Evolutionary conservation across 1,140 invertebrate genomes (phyloP).

Genomic region (Ericerus pela): DNA sequence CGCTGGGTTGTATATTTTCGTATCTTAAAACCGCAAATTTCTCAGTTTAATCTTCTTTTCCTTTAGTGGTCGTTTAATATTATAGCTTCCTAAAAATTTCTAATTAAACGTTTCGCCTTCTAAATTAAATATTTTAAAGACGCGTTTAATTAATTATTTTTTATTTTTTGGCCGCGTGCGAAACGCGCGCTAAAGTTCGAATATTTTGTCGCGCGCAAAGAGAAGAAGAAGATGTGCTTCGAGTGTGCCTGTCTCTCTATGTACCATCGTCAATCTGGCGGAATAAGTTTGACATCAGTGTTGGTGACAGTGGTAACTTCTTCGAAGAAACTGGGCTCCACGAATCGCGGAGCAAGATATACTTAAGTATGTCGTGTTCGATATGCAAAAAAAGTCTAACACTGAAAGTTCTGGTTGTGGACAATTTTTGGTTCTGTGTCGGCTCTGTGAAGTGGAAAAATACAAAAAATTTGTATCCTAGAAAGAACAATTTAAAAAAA

Average conservation of each 20-base stretch:
- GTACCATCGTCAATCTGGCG: no score
- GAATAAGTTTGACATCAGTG: not conserved
- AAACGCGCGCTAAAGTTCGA: not conserved
- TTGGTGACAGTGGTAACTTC: not conserved
- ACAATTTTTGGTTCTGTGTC: no score
- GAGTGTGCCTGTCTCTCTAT: no score
- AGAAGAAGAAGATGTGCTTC: no score
- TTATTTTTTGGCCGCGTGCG: not conserved
- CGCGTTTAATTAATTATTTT: conserved; percentile 11
- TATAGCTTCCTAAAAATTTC: conserved; percentile 12
- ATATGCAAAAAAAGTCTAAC: no score
- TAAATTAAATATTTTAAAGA: conserved; percentile 12
- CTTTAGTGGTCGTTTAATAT: conserved; percentile 12
- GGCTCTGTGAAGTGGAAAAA: no score
- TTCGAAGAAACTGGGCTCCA: no score
- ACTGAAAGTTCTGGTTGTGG: no score
- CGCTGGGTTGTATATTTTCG: conserved; percentile 10
- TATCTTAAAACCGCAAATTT: conserved; percentile 12
- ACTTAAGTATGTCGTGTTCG: no score
- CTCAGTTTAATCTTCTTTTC: conserved; percentile 11
- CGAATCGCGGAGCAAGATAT: no score
- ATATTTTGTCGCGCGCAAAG: not conserved
- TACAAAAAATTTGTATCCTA: no score
- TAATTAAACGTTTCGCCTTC: conserved; percentile 1
- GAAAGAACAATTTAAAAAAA: no score